phyloP scores from a whole-genome alignment of 2,888 invertebrate genomes.

The Pherbina coryleti region DNA sequence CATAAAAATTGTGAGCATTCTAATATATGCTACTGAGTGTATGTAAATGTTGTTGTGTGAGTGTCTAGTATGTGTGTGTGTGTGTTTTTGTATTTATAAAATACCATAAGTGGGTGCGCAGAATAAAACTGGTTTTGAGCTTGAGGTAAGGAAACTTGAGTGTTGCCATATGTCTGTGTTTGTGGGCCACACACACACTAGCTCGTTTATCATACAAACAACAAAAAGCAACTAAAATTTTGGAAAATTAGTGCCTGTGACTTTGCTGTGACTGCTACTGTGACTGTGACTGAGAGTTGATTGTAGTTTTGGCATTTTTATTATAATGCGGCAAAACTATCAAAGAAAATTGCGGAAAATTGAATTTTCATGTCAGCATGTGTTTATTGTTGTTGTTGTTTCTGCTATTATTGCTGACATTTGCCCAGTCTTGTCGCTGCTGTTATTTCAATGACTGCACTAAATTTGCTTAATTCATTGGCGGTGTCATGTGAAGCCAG shows the following conservation, averaged over 20 bases:
- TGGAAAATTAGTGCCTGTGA: conserved; percentile 2
- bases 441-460: conserved; percentile 6
- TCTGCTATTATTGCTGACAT: background rate
- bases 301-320: conserved; percentile 24
- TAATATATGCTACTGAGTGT: background rate
- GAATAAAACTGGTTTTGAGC: background rate
- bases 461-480: conserved; percentile 16
- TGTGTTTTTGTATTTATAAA: background rate
- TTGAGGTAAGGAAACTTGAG: background rate
- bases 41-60: background rate
- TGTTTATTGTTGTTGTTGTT: conserved; percentile 22
- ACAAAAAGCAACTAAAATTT: background rate
- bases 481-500: background rate
- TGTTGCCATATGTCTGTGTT: background rate
- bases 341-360: conserved; percentile 49
- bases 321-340: conserved; percentile 43
- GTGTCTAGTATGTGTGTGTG: background rate
- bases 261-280: background rate
- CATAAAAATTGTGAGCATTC: conserved; percentile 30
- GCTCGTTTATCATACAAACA: background rate
- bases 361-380: conserved; percentile 46
- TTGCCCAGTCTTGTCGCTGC: background rate
- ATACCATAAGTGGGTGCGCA: conserved; percentile 11
- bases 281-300: background rate
- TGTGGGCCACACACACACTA: background rate